Percentiles rank a stretch among this genome's conserved stretches.
These are phyloP conservation scores for Terrapene triunguis DNA, from an alignment of 2,113 vertebrate species.

Conservation along the genomic window DNA sequence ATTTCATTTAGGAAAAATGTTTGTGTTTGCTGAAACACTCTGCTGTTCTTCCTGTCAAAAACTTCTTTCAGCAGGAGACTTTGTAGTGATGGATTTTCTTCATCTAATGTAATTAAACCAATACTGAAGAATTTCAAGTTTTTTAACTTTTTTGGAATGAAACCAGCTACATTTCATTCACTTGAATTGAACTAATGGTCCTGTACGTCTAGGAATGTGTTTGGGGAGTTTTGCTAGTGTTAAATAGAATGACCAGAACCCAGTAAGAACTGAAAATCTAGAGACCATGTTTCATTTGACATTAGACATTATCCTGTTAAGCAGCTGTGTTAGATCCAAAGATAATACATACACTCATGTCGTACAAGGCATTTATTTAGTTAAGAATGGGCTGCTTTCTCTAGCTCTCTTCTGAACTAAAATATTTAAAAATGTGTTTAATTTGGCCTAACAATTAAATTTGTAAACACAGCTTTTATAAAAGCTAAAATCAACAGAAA, in stretches of 20 bases:
- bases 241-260: background rate
- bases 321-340: background rate
- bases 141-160: conserved; percentile 52
- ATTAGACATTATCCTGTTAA: background rate
- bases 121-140: conserved; percentile 20
- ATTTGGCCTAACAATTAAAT: background rate
- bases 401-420: background rate
- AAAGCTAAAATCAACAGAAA: background rate
- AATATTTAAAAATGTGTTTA: background rate
- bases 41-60: conserved; percentile 55
- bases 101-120: conserved; percentile 23
- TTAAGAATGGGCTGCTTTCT: background rate
- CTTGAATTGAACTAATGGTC: background rate
- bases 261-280: background rate
- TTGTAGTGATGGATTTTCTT: conserved; percentile 40
- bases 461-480: background rate
- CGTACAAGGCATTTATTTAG: background rate
- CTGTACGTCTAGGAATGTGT: background rate
- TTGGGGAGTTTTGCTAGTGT: background rate
- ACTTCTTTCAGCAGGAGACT: conserved; percentile 44
- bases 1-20: conserved; percentile 57
- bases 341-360: background rate
- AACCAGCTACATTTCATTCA: background rate
- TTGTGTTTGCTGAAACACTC: conserved; percentile 62
- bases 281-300: background rate